Conservation (phyloP, 1,140 invertebrate species). For the Drosophila mojavensis region DNA sequence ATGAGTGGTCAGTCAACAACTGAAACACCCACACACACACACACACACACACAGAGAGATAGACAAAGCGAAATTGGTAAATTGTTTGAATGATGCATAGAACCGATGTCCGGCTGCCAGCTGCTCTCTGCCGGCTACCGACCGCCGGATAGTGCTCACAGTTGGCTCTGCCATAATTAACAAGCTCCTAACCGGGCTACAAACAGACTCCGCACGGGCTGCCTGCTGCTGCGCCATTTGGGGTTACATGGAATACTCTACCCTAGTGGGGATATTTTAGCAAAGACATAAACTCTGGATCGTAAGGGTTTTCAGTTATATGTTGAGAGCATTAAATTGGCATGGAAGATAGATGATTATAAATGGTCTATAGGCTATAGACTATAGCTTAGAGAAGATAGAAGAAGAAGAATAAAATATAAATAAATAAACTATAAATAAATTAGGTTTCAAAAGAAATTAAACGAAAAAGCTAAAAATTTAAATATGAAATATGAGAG, state of each 20-base stretch:
- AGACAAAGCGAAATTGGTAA: conserved; percentile 63
- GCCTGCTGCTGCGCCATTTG: conserved; percentile 20
- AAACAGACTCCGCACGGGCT: conserved; percentile 57
- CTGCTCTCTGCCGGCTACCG: not conserved
- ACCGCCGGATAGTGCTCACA: not conserved
- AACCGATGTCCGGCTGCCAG: conserved; percentile 26
- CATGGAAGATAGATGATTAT: too few species aligned
- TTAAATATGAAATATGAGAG: too few species aligned
- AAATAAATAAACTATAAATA: too few species aligned
- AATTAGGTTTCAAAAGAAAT: too few species aligned
- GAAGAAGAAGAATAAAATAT: too few species aligned
- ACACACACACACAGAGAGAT: conserved; percentile 3
- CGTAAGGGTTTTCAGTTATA: too few species aligned
- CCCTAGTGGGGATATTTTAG: too few species aligned
- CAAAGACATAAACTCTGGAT: too few species aligned
- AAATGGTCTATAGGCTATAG: too few species aligned
- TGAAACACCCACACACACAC: conserved; percentile 4
- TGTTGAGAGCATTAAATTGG: too few species aligned
- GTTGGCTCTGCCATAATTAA: conserved; percentile 33
- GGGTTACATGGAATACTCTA: not conserved
- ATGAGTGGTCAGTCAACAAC: conserved; percentile 58
- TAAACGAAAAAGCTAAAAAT: too few species aligned
- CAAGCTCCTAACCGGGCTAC: conserved; percentile 68
- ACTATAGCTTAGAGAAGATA: too few species aligned
- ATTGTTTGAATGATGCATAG: conserved; percentile 76